Evolutionary conservation across 1,140 invertebrate species (phyloP).

Genomic region (Anoplophora glabripennis): DNA sequence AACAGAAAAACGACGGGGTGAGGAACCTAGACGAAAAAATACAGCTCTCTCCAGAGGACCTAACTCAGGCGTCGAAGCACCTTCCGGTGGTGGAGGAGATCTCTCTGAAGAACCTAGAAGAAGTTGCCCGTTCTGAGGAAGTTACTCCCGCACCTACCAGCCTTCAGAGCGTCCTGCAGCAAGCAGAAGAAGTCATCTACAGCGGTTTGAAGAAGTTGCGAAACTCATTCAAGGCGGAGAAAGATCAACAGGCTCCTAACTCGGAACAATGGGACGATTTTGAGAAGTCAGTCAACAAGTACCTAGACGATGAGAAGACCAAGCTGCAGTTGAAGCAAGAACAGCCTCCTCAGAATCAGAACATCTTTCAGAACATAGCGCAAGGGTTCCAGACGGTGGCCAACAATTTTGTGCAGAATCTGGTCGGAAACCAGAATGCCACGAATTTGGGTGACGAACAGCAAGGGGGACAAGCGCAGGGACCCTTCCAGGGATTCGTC

Average conservation of each 20-base stretch:
- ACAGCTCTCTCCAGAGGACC: slow-evolving; percentile 36
- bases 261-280: slow-evolving; percentile 32
- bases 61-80: slow-evolving; percentile 27
- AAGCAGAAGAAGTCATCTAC: slow-evolving; percentile 23
- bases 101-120: neutral
- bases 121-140: neutral
- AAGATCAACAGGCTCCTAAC: slow-evolving; percentile 17
- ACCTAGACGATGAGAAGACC: slow-evolving; percentile 19
- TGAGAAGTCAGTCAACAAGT: slow-evolving; percentile 22
- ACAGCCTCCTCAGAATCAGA: slow-evolving; percentile 13
- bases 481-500: slow-evolving; percentile 18
- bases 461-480: neutral
- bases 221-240: slow-evolving; percentile 20
- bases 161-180: slow-evolving; percentile 4
- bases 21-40: slow-evolving; percentile 41
- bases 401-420: slow-evolving; percentile 23
- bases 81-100: slow-evolving; percentile 21
- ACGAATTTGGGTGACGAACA: slow-evolving; percentile 24
- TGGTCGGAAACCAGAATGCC: slow-evolving; percentile 1
- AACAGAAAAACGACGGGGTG: slow-evolving; percentile 14
- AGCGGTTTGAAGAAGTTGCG: slow-evolving; percentile 27
- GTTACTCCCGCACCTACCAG: neutral
- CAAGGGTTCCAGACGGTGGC: slow-evolving; percentile 18
- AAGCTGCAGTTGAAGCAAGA: slow-evolving; percentile 10
- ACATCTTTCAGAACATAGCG: slow-evolving; percentile 25